Percentiles rank a stretch among this genome's conserved stretches.
Conservation (phyloP, 2,888 invertebrate species). For the Theretra japonica region DNA sequence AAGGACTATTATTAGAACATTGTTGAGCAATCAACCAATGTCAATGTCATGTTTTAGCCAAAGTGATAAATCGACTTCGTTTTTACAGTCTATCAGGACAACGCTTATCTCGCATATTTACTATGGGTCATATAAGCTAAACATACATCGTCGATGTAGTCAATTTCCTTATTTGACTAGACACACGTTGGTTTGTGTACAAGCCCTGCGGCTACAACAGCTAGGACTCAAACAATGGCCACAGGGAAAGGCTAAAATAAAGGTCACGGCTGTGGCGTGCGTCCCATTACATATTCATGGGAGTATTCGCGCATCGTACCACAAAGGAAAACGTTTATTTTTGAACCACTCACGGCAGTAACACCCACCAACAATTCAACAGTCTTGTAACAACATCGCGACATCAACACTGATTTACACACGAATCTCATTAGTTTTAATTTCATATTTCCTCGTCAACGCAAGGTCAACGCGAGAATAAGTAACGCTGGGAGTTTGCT, state of each 20-base stretch:
- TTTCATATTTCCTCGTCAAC: not conserved
- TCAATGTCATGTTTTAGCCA: not conserved
- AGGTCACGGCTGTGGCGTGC: constrained; percentile 69
- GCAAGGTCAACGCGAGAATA: not conserved
- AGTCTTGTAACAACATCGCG: not conserved
- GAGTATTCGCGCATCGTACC: constrained; percentile 68
- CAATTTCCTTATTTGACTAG: not conserved
- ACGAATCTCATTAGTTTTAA: constrained; percentile 1
- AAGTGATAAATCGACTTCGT: not conserved
- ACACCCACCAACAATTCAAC: constrained; percentile 47
- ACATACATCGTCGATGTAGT: not conserved
- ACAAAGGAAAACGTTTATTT: constrained; percentile 58
- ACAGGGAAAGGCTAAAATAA: constrained; percentile 72
- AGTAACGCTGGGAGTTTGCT: not conserved
- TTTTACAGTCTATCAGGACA: not conserved
- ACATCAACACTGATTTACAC: not conserved
- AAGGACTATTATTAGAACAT: constrained; percentile 11
- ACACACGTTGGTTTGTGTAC: constrained; percentile 59
- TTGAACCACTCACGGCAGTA: constrained; percentile 41
- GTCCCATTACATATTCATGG: constrained; percentile 76
- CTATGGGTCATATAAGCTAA: not conserved
- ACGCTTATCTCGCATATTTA: not conserved
- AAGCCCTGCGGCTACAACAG: constrained; percentile 37
- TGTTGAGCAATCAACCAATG: not conserved
- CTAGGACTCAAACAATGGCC: constrained; percentile 63